Evolutionary conservation across 2,113 vertebrate genomes (phyloP).

Genomic region (Hyla sarda): DNA sequence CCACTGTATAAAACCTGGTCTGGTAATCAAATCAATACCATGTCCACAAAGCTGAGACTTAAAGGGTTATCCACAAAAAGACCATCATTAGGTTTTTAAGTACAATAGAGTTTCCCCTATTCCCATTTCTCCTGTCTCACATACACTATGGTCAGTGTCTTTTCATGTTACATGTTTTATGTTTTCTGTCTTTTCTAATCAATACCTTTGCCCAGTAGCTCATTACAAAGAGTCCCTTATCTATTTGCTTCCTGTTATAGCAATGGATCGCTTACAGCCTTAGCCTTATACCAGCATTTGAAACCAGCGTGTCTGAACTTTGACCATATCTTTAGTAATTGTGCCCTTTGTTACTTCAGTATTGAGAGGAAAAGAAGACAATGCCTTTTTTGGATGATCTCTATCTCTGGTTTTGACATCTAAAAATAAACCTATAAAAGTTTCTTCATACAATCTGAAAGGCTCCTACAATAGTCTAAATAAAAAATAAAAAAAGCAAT

Average conservation of each 20-base stretch:
- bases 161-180: not conserved
- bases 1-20: too few relatives aligned
- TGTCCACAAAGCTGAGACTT: too few relatives aligned
- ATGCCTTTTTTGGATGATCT: not conserved
- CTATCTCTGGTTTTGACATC: not conserved
- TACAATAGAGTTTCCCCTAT: too few relatives aligned
- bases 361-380: not conserved
- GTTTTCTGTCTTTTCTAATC: not conserved
- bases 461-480: not conserved
- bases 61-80: too few relatives aligned
- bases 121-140: too few relatives aligned
- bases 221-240: too few relatives aligned
- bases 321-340: not conserved
- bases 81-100: too few relatives aligned
- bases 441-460: not conserved
- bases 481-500: not conserved
- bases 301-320: not conserved
- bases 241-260: not conserved
- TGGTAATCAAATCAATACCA: too few relatives aligned
- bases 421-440: not conserved
- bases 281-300: too few relatives aligned
- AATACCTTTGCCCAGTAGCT: not conserved
- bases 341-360: not conserved
- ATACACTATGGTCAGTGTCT: not conserved
- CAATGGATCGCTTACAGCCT: not conserved